A percentile compares a stretch with the other conserved stretches of the same genome.
Evolutionary conservation across 2,113 vertebrate species (phyloP).

Genomic region (Hydrochoerus hydrochaeris): DNA sequence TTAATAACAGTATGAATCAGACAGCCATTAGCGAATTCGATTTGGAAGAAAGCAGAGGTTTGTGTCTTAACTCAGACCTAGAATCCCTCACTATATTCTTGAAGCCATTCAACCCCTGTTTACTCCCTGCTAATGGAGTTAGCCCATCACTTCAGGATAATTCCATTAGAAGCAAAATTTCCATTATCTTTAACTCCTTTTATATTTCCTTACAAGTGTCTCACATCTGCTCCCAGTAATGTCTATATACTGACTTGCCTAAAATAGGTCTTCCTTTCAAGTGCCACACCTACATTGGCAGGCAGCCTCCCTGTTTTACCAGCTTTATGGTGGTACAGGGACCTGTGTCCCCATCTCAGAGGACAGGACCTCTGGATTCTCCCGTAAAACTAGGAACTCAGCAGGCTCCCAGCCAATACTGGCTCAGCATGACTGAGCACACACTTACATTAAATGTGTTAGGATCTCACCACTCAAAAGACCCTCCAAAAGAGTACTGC

Average conservation of each 20-base stretch:
- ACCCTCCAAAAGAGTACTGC: neutral
- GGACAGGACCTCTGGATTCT: neutral
- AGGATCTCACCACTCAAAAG: neutral
- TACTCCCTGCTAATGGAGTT: neutral
- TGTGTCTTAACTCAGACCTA: neutral
- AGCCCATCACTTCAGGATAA: neutral
- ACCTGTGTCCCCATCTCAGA: neutral
- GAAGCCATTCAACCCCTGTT: neutral
- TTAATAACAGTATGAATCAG: neutral
- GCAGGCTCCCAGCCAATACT: neutral
- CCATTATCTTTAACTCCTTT: neutral
- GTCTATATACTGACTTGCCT: neutral
- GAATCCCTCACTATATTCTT: neutral
- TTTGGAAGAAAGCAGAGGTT: neutral
- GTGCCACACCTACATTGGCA: neutral
- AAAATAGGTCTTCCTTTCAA: neutral
- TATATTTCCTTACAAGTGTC: neutral
- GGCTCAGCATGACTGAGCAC: neutral
- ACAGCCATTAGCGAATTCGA: neutral
- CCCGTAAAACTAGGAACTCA: neutral
- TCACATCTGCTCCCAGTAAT: neutral
- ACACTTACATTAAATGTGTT: neutral
- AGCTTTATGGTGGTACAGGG: neutral
- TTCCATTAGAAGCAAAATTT: slow-evolving; percentile 13
- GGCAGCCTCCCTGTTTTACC: neutral